phyloP scores from a whole-genome alignment of 2,888 invertebrate genomes.

The Timandra comae region DNA sequence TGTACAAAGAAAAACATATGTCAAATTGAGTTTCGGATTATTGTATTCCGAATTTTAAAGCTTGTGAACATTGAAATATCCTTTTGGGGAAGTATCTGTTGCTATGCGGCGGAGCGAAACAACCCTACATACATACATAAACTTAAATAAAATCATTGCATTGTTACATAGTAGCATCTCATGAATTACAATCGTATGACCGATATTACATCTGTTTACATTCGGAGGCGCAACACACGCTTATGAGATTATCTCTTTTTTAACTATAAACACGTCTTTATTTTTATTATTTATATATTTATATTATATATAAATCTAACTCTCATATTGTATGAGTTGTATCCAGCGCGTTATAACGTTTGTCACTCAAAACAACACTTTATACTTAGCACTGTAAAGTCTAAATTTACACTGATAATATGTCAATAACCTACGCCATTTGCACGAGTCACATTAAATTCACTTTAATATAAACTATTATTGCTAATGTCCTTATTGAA shows the following conservation, averaged over 20 bases:
- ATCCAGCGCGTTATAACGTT: slow-evolving; percentile 3
- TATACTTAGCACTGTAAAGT: slow-evolving; percentile 46
- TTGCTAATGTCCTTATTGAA: slow-evolving; percentile 23
- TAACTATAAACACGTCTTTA: background rate
- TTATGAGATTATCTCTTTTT: background rate
- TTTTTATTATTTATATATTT: background rate
- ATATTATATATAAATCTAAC: slow-evolving; percentile 2
- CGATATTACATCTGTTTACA: too few species aligned
- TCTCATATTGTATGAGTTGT: too few species aligned
- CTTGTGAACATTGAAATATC: slow-evolving; percentile 20
- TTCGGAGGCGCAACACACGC: too few species aligned
- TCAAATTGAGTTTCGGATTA: slow-evolving; percentile 19
- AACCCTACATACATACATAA: slow-evolving; percentile 5
- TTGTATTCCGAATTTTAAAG: slow-evolving; percentile 18
- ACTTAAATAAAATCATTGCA: background rate
- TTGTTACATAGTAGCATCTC: background rate
- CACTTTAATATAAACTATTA: slow-evolving; percentile 23
- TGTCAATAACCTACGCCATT: slow-evolving; percentile 15
- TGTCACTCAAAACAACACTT: slow-evolving; percentile 48
- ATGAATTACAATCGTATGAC: background rate
- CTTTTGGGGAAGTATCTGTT: slow-evolving; percentile 19
- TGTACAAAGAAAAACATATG: slow-evolving; percentile 24
- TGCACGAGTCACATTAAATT: slow-evolving; percentile 9
- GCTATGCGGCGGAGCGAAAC: slow-evolving; percentile 10
- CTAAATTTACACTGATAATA: slow-evolving; percentile 28